Conservation (phyloP, 2,888 invertebrate species). For the Danaus chrysippus region DNA sequence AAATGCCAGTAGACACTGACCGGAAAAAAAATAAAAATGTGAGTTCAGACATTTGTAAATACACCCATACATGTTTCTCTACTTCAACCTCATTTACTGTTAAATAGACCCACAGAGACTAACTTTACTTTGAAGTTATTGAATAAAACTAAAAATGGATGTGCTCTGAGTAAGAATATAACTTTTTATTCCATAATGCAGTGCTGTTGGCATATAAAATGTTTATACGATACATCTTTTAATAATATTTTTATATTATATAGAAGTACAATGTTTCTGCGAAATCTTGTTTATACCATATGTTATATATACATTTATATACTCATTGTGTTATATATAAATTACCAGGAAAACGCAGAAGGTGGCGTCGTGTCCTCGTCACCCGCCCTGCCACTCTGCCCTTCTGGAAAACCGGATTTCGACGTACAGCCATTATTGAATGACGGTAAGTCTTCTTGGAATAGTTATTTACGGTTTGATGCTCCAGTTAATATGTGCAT, state of each 20-base stretch:
- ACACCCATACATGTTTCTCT: conserved; percentile 4
- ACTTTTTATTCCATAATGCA: too few species aligned
- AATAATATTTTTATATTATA: not conserved
- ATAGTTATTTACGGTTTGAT: too few species aligned
- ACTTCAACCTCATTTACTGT: too few species aligned
- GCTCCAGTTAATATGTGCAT: too few species aligned
- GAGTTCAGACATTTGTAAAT: conserved; percentile 16
- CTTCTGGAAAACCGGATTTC: conserved; percentile 58
- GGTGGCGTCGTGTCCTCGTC: conserved; percentile 48
- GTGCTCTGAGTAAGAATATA: too few species aligned
- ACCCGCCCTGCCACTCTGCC: conserved; percentile 63
- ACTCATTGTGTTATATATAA: conserved; percentile 12
- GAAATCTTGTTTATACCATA: too few species aligned
- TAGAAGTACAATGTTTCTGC: too few species aligned
- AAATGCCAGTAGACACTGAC: conserved; percentile 31
- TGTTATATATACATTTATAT: not conserved
- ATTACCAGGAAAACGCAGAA: conserved; percentile 57
- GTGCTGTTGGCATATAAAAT: too few species aligned
- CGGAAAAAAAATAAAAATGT: conserved; percentile 30
- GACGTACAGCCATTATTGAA: conserved; percentile 58
- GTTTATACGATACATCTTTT: not conserved
- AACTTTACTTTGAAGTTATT: too few species aligned
- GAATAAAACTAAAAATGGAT: too few species aligned
- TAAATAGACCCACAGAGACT: too few species aligned
- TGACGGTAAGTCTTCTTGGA: conserved; percentile 50